Base-by-base conservation (phyloP, 2,888 invertebrate genomes). In the Pammene fasciana region DNA sequence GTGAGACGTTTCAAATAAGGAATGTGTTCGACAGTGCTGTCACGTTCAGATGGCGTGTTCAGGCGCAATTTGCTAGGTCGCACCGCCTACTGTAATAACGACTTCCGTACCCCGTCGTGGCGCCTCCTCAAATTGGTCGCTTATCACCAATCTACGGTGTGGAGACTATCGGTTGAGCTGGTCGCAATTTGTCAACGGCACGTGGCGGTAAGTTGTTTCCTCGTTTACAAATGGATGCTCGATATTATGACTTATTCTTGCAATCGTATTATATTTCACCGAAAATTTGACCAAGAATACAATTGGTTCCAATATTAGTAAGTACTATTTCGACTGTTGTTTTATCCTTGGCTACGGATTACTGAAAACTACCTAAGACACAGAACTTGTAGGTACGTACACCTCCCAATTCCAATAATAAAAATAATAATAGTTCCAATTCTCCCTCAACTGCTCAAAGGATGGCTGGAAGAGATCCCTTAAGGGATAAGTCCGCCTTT, bases 61-160 rank as follows among this genome's bases (percentile, higher is more conserved):
- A 85, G 84, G 85, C 83, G 90, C 90, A 91, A 92, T 92, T 92
- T 92, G 84, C 86, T 85, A 79, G 82, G 85, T 90, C 88, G 88
- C 88, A 84, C 90, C 91, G 91, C 91, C 91, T 90, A 88, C 92
- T 89, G 89, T 91, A 90, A 92, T 92, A 91, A 92, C 92, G 92
- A 90, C 91, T 92, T 91, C 91, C 92, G 91, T 89, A 89, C 90
- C 90, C 87, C 85, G 90, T 86, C 89, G 89, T 88, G 90, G 91
- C 90, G 92, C 91, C 92, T 91, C 89, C 91, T 90, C 87, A 89
- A 92, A 92, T 92, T 92, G 91, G 91, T 92, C 92, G 92, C 91
- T 92, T 92, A 92, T 92, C 92, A 90, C 91, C 88, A 88, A 92
- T 92, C 92, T 92, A 88, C 82, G 85, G 86, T 85, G 88, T 88